Percentiles rank a stretch among this genome's conserved stretches.
Evolutionary conservation across 2,888 invertebrate genomes (phyloP).

Genomic region (Fragum fragum): DNA sequence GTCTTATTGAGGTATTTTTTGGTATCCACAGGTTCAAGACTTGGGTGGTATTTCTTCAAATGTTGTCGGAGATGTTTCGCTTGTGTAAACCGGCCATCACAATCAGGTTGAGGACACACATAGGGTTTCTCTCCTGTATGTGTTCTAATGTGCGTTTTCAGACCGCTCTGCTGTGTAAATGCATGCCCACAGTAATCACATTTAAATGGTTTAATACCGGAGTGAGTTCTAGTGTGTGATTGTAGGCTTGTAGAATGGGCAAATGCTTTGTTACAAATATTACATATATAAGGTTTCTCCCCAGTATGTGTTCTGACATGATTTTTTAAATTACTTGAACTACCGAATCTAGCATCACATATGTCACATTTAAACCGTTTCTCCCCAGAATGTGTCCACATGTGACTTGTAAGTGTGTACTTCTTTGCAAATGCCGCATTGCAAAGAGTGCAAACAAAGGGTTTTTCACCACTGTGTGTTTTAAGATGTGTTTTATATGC

Average conservation of each 20-base stretch:
- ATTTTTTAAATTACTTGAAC: conserved; percentile 12
- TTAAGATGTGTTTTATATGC: conserved; percentile 4
- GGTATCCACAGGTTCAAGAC: background rate
- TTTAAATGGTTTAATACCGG: background rate
- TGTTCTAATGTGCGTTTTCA: background rate
- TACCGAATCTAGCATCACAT: background rate
- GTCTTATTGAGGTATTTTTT: background rate
- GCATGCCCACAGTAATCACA: conserved; percentile 8
- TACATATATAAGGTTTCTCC: conserved; percentile 10
- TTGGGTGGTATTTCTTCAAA: background rate
- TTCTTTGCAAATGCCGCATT: background rate
- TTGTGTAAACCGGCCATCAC: background rate
- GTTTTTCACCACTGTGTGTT: conserved; percentile 9
- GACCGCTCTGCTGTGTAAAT: conserved; percentile 1
- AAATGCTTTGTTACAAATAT: conserved; percentile 5
- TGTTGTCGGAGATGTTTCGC: background rate
- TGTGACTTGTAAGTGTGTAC: conserved; percentile 3
- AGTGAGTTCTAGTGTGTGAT: background rate
- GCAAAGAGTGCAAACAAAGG: background rate
- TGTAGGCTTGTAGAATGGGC: conserved; percentile 4
- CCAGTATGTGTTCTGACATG: conserved; percentile 3
- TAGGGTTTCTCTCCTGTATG: conserved; percentile 12
- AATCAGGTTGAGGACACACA: background rate
- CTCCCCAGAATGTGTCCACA: conserved; percentile 3
- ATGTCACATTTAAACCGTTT: conserved; percentile 12